Evolutionary conservation across 2,797 vertebrate species (phyloP).

Genomic region (Picus viridis): DNA sequence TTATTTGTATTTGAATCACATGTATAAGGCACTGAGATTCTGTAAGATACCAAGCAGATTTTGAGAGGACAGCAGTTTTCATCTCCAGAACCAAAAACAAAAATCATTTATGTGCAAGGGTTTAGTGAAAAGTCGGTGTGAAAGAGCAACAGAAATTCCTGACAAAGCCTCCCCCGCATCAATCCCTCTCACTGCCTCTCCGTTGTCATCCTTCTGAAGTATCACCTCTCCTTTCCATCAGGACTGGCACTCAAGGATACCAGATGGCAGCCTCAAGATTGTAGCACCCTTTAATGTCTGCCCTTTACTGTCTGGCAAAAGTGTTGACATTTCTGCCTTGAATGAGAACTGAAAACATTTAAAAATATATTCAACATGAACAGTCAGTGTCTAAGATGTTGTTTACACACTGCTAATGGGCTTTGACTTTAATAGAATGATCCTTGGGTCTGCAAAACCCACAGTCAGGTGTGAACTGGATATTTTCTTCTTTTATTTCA

Average conservation of each 20-base stretch:
- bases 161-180: conserved; percentile 37
- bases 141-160: conserved; percentile 61
- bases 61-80: conserved; percentile 59
- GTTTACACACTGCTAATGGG: conserved; percentile 73
- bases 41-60: conserved; percentile 57
- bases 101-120: conserved; percentile 8
- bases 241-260: conserved; percentile 77
- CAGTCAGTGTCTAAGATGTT: conserved; percentile 75
- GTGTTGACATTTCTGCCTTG: conserved; percentile 81
- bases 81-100: not conserved
- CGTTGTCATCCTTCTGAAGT: conserved; percentile 75
- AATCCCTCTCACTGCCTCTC: conserved; percentile 61
- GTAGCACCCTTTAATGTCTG: conserved; percentile 81
- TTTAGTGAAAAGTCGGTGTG: conserved; percentile 48
- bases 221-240: conserved; percentile 71
- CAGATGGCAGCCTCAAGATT: conserved; percentile 81
- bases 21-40: conserved; percentile 53
- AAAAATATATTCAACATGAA: conserved; percentile 76
- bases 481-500: conserved; percentile 44
- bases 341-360: conserved; percentile 80
- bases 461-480: conserved; percentile 59
- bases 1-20: conserved; percentile 69
- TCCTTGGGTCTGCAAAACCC: conserved; percentile 58
- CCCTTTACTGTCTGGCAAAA: conserved; percentile 81
- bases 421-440: conserved; percentile 70